Evolutionary conservation across 2,797 vertebrate genomes (phyloP), one percentile per base, ranked within the genome.

Genomic region (Rhabdomys pumilio): DNA sequence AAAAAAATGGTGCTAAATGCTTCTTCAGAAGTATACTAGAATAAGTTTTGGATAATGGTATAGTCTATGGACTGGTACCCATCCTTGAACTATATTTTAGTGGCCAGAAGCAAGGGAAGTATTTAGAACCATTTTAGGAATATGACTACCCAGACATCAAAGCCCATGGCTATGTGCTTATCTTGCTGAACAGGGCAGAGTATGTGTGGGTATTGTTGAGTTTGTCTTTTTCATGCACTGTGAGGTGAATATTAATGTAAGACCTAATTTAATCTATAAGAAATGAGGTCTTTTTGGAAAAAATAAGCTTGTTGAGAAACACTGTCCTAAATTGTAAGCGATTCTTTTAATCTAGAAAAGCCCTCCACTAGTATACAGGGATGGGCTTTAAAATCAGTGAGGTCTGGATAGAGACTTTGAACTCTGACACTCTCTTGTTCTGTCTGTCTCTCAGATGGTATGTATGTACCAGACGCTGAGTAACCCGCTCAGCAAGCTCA

Each of bases 401-500:
- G 4, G 41, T 24, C n/a, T 59, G 9, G 57, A 38, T 29, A 61
- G 15, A 41, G 41, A 63, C 57, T 47, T 47, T 34, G 53, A 77
- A 12, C 41, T n/a, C 76, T 91, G 93, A 91, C 9, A 1, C 12
- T 31, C 10, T 53, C 50, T 73, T 73, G 26, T 91, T 24, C 31
- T 89, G 34, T 29, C 94, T 89, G 9, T 97, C 97, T 72, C 91
- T 55, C 97, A 99, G 99, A 99, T 99, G 63, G 99, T 99, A 95
- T 99, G 99, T 93, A 98, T 99, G 79, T 99, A 99, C 97, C 99
- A 99, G 98, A 99, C 99, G 0, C 97, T 99, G 96, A 98, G 99
- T 57, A 99, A 99, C 94, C 99, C 99, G 11, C 98, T 99, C 94
- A 99, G 99, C 98, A 99, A 99, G 98, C 98, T 99, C 89, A 99